Conservation (phyloP, 1,140 invertebrate genomes). For the Araneus ventricosus region DNA sequence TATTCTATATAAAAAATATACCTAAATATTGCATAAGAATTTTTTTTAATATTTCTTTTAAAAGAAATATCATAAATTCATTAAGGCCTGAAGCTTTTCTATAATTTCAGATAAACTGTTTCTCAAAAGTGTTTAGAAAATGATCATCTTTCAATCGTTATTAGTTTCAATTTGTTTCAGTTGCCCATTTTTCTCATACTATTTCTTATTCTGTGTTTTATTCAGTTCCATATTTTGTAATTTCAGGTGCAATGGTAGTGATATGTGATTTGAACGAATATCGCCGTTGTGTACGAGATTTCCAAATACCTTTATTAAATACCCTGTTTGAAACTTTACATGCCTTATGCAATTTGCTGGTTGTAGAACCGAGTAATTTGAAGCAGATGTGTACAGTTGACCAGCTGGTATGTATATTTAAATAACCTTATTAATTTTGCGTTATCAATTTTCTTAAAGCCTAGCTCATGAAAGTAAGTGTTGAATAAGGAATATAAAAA, state of each 20-base stretch:
- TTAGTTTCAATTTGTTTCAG: too few relatives aligned
- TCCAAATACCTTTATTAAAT: slow-evolving; percentile 88
- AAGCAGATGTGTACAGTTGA: slow-evolving; percentile 96
- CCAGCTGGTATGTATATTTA: slow-evolving; percentile 87
- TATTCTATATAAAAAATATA: too few relatives aligned
- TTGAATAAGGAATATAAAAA: not conserved
- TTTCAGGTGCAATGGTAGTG: slow-evolving; percentile 95
- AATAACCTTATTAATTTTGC: too few relatives aligned
- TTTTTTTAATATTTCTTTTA: too few relatives aligned
- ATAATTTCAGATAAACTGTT: too few relatives aligned
- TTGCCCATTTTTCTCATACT: too few relatives aligned
- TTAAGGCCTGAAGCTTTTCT: too few relatives aligned
- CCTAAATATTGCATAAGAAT: too few relatives aligned
- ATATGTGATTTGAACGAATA: slow-evolving; percentile 98
- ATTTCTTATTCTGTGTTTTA: not conserved
- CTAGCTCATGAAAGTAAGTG: not conserved
- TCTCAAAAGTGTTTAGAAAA: too few relatives aligned
- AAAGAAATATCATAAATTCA: too few relatives aligned
- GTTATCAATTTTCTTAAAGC: not conserved
- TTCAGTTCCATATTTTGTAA: slow-evolving; percentile 15
- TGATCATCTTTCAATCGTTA: too few relatives aligned
- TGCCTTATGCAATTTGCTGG: slow-evolving; percentile 95
- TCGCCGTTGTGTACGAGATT: slow-evolving; percentile 86
- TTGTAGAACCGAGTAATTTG: slow-evolving; percentile 97
- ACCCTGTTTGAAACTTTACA: slow-evolving; percentile 96